These are phyloP conservation scores for Ageneiosus marmoratus DNA, from an alignment of 2,113 vertebrate species.

Conservation along the genomic window DNA sequence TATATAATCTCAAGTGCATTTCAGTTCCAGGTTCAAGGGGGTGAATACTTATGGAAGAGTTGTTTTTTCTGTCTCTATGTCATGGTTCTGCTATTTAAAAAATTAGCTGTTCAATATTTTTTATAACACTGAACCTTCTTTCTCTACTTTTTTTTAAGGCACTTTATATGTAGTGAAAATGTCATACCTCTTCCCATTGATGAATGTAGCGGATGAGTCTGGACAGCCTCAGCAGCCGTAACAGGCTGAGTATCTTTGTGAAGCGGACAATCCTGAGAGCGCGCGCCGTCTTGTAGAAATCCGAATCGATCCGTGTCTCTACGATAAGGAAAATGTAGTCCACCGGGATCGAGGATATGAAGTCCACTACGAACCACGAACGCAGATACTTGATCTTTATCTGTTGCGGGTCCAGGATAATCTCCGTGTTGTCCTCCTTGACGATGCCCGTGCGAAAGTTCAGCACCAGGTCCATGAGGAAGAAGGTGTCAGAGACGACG, in stretches of 20 bases:
- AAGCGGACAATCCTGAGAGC: slow-evolving; percentile 96
- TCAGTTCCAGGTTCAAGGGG: neutral
- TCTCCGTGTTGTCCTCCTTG: slow-evolving; percentile 98
- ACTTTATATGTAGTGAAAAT: neutral
- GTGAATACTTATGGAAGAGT: neutral
- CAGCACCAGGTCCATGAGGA: no score
- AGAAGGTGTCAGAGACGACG: slow-evolving; percentile 94
- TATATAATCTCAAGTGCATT: neutral
- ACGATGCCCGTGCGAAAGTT: slow-evolving; percentile 98
- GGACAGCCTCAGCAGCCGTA: slow-evolving; percentile 90
- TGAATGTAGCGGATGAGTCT: slow-evolving; percentile 98
- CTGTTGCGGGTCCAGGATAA: slow-evolving; percentile 96
- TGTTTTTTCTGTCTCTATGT: neutral
- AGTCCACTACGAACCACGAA: slow-evolving; percentile 98
- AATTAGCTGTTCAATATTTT: neutral
- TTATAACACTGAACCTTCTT: neutral
- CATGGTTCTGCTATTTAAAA: neutral
- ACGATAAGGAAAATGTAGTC: slow-evolving; percentile 99
- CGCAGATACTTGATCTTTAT: slow-evolving; percentile 97
- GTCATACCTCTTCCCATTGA: slow-evolving; percentile 97
- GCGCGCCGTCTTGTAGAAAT: slow-evolving; percentile 97
- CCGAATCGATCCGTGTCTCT: slow-evolving; percentile 95
- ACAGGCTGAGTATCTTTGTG: slow-evolving; percentile 97
- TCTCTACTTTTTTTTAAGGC: neutral
- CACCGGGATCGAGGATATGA: slow-evolving; percentile 97